Percentiles rank a stretch among this genome's conserved stretches.
phyloP scores from a whole-genome alignment of 1,140 invertebrate genomes.

The Zaprionus lachaisei region DNA sequence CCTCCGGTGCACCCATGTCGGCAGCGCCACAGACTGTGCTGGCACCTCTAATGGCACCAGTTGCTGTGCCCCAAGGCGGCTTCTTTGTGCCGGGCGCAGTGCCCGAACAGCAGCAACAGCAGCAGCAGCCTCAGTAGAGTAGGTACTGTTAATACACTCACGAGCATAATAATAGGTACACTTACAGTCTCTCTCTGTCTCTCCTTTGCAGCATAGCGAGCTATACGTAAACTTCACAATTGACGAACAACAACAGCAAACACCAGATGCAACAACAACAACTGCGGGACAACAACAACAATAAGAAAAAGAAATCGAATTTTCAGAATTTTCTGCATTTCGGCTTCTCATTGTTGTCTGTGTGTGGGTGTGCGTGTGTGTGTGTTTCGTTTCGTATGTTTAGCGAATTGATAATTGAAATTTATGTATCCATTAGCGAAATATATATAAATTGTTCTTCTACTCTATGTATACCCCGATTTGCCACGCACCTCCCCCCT shows the following conservation, averaged over 20 bases:
- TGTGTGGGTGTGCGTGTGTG: conserved; percentile 13
- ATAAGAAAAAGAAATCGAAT: conserved; percentile 11
- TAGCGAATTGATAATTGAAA: conserved; percentile 36
- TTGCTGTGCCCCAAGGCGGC: conserved; percentile 72
- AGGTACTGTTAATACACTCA: conserved; percentile 9
- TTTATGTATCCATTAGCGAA: conserved; percentile 69
- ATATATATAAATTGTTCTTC: conserved; percentile 47
- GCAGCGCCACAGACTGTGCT: conserved; percentile 85
- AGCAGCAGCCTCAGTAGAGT: conserved; percentile 33
- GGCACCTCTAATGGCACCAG: conserved; percentile 85
- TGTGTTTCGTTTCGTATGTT: conserved; percentile 14
- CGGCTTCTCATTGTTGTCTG: conserved; percentile 1
- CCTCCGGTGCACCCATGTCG: conserved; percentile 85
- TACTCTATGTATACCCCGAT: conserved; percentile 33
- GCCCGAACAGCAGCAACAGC: conserved; percentile 41
- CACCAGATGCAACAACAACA: conserved; percentile 12
- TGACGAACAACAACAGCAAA: conserved; percentile 10
- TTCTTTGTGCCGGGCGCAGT: conserved; percentile 84
- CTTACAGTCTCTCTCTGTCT: neutral
- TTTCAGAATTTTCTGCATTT: conserved; percentile 20
- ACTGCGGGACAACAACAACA: conserved; percentile 3
- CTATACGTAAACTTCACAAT: conserved; percentile 54
- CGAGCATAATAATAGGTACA: no score
- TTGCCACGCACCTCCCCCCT: neutral
- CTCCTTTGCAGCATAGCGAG: conserved; percentile 1